phyloP scores from a whole-genome alignment of 2,888 invertebrate species.

The Drosophila anomalata region DNA sequence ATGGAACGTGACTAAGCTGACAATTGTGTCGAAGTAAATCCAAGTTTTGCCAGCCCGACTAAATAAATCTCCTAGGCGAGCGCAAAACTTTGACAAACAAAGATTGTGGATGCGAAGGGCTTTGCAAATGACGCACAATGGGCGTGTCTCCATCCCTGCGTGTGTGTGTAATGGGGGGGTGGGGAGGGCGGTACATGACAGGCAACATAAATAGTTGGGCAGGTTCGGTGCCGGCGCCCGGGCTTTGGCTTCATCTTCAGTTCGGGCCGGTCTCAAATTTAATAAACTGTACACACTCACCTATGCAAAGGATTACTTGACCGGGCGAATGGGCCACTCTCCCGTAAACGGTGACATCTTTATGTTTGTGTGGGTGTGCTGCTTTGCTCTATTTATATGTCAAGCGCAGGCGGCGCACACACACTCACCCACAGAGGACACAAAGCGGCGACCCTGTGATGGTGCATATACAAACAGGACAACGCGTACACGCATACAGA shows the following conservation, averaged over 20 bases:
- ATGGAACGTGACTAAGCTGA: conserved; percentile 78
- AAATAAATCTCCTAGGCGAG: conserved; percentile 67
- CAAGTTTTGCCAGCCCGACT: conserved; percentile 73
- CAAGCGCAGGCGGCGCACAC: conserved; percentile 53
- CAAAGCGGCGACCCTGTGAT: conserved; percentile 34
- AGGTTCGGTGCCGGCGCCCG: conserved; percentile 8
- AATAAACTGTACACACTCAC: conserved; percentile 56
- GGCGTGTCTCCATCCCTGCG: conserved; percentile 9
- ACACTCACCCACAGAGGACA: conserved; percentile 14
- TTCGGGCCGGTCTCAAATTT: conserved; percentile 47
- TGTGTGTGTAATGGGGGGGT: neutral
- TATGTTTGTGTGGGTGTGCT: conserved; percentile 19
- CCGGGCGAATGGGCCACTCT: conserved; percentile 30
- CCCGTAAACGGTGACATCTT: conserved; percentile 46
- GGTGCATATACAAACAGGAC: conserved; percentile 56
- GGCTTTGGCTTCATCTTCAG: conserved; percentile 1
- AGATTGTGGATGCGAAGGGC: conserved; percentile 55
- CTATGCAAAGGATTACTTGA: conserved; percentile 42
- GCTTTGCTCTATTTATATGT: conserved; percentile 57
- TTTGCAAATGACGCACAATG: conserved; percentile 44
- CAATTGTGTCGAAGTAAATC: conserved; percentile 78
- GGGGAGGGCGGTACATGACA: conserved; percentile 56
- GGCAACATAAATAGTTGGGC: conserved; percentile 65
- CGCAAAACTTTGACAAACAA: conserved; percentile 72
- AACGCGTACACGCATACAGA: conserved; percentile 74